Evolutionary conservation across 2,888 invertebrate species (phyloP).

Genomic region (Alviniconcha strummeri): DNA sequence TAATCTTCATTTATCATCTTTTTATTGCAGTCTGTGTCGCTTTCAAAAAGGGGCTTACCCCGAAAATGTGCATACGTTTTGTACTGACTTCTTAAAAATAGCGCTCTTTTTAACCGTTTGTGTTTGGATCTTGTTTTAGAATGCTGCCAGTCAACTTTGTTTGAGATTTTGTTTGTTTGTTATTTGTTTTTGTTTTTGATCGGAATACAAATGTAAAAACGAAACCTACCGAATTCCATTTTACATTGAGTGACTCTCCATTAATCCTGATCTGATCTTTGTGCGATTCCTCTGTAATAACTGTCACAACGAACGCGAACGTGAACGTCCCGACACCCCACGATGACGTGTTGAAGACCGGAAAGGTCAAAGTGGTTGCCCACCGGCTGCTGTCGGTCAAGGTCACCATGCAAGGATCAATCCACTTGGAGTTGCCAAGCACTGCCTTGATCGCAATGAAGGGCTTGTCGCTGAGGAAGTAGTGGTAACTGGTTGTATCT

Average conservation of each 20-base stretch:
- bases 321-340: neutral
- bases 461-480: neutral
- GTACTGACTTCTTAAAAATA: no score
- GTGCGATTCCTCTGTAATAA: neutral
- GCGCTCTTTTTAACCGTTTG: no score
- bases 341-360: neutral
- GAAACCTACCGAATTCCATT: neutral
- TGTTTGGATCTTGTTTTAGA: no score
- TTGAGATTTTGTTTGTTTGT: no score
- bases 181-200: no score
- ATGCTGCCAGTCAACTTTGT: no score
- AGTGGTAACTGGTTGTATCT: neutral
- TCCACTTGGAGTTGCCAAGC: neutral
- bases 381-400: neutral
- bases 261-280: neutral
- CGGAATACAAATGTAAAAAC: no score
- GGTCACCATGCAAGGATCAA: constrained; percentile 20
- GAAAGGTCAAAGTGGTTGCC: constrained; percentile 7
- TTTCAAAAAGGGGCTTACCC: no score
- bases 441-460: constrained; percentile 5
- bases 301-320: neutral
- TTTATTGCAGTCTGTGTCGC: no score
- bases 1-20: no score
- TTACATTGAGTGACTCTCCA: neutral
- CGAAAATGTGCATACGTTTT: no score